phyloP scores from a whole-genome alignment of 2,797 vertebrate genomes.

The Hoplostethus mediterraneus region DNA sequence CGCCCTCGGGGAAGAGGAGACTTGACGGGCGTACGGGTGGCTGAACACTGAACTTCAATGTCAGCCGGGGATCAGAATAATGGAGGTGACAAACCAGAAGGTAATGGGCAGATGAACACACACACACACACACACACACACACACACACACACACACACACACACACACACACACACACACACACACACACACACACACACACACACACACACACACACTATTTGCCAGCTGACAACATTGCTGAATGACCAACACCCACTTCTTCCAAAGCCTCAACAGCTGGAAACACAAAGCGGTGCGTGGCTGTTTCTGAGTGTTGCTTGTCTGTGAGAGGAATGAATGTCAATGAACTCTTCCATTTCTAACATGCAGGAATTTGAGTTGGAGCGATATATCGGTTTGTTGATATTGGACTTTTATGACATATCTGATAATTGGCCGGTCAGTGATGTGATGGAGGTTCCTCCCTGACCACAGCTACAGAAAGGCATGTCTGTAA shows the following conservation, averaged over 20 bases:
- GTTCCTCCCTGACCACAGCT: background rate
- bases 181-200: background rate
- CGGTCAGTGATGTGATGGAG: background rate
- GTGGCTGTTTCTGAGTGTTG: background rate
- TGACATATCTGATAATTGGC: slow-evolving; percentile 5
- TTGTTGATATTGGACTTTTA: background rate
- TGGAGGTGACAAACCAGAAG: slow-evolving; percentile 78
- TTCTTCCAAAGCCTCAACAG: slow-evolving; percentile 22
- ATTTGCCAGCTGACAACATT: slow-evolving; percentile 15
- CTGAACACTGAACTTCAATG: slow-evolving; percentile 81
- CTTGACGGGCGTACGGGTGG: slow-evolving; percentile 46
- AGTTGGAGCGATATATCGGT: background rate
- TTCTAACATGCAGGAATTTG: background rate
- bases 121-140: background rate
- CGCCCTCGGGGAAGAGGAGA: slow-evolving; percentile 66
- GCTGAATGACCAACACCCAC: slow-evolving; percentile 58
- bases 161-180: slow-evolving; percentile 6
- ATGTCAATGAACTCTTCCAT: slow-evolving; percentile 23
- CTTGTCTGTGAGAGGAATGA: slow-evolving; percentile 30
- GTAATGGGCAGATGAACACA: slow-evolving; percentile 63
- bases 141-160: background rate
- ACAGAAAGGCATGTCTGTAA: too few species aligned
- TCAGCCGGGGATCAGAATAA: slow-evolving; percentile 79
- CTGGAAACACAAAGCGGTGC: slow-evolving; percentile 16
- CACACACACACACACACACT: background rate